Conservation (phyloP, 2,888 invertebrate genomes). For the Melanargia galathea region DNA sequence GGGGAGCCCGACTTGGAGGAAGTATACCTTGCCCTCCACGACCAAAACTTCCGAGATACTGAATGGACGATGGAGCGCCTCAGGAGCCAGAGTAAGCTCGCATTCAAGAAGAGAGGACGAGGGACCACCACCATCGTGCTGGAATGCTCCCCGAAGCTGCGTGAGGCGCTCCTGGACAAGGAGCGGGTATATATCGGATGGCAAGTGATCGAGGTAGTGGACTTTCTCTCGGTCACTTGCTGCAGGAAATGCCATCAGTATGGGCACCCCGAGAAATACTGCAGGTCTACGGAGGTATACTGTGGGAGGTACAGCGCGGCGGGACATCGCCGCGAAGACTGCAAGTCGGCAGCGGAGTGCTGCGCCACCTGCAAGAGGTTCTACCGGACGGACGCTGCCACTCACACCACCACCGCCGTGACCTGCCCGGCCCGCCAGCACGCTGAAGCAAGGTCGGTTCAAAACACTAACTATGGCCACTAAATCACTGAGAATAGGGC, state of each 20-base stretch:
- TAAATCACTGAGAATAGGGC: neutral
- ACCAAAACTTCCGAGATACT: slow-evolving; percentile 13
- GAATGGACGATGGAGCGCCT: neutral
- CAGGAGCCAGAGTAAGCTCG: neutral
- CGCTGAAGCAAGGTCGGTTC: neutral
- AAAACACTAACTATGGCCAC: slow-evolving; percentile 8
- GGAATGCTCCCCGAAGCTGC: slow-evolving; percentile 21
- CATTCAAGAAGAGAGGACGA: slow-evolving; percentile 17
- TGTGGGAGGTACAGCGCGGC: slow-evolving; percentile 5
- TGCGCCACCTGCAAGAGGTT: slow-evolving; percentile 17
- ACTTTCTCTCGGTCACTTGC: slow-evolving; percentile 36
- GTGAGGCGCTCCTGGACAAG: neutral
- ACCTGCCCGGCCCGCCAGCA: slow-evolving; percentile 3
- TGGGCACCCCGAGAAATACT: slow-evolving; percentile 48
- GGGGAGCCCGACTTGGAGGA: neutral
- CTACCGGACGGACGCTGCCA: neutral
- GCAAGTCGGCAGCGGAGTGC: neutral
- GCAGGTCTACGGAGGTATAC: slow-evolving; percentile 38
- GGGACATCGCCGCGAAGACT: neutral
- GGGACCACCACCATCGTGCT: slow-evolving; percentile 24
- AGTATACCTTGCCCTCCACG: slow-evolving; percentile 10
- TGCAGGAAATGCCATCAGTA: slow-evolving; percentile 48
- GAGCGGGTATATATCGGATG: neutral
- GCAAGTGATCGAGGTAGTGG: slow-evolving; percentile 7
- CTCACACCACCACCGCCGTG: neutral